Percentiles rank a stretch among this genome's conserved stretches.
Evolutionary conservation across 2,113 vertebrate species (phyloP).

Genomic region (Hippocampus barbouri): DNA sequence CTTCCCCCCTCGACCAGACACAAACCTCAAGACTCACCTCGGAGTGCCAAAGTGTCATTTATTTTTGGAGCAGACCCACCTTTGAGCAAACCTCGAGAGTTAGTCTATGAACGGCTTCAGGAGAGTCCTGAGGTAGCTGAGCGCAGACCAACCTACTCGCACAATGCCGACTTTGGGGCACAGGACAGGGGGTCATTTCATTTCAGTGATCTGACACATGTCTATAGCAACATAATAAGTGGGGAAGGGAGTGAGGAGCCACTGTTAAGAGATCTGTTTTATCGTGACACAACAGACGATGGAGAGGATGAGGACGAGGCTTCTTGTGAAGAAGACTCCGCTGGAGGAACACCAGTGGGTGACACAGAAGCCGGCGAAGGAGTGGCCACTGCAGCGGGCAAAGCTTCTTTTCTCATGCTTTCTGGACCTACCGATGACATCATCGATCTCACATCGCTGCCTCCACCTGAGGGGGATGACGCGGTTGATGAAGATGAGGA

Average conservation of each 20-base stretch:
- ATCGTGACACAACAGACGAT: slow-evolving; percentile 87
- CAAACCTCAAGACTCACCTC: slow-evolving; percentile 86
- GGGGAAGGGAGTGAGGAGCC: slow-evolving; percentile 84
- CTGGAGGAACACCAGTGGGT: slow-evolving; percentile 57
- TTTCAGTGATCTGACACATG: slow-evolving; percentile 75
- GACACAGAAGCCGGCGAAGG: slow-evolving; percentile 25
- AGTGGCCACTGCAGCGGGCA: slow-evolving; percentile 68
- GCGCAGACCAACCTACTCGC: slow-evolving; percentile 73
- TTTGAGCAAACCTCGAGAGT: slow-evolving; percentile 77
- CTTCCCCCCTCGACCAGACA: slow-evolving; percentile 80
- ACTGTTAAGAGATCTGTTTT: slow-evolving; percentile 87
- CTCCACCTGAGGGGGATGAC: slow-evolving; percentile 86
- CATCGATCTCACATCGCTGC: slow-evolving; percentile 92
- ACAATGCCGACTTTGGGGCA: slow-evolving; percentile 76
- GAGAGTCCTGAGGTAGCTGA: slow-evolving; percentile 85
- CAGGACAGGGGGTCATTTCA: slow-evolving; percentile 79
- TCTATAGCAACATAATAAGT: slow-evolving; percentile 87
- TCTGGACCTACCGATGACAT: slow-evolving; percentile 94
- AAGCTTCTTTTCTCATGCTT: slow-evolving; percentile 81
- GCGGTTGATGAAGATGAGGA: slow-evolving; percentile 86
- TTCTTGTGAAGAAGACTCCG: slow-evolving; percentile 91
- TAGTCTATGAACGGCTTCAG: slow-evolving; percentile 82
- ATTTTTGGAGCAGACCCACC: slow-evolving; percentile 90
- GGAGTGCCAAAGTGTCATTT: slow-evolving; percentile 94
- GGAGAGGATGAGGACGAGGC: slow-evolving; percentile 92